Base-by-base conservation (phyloP, 2,888 invertebrate species). In the Microctonus brassicae region DNA sequence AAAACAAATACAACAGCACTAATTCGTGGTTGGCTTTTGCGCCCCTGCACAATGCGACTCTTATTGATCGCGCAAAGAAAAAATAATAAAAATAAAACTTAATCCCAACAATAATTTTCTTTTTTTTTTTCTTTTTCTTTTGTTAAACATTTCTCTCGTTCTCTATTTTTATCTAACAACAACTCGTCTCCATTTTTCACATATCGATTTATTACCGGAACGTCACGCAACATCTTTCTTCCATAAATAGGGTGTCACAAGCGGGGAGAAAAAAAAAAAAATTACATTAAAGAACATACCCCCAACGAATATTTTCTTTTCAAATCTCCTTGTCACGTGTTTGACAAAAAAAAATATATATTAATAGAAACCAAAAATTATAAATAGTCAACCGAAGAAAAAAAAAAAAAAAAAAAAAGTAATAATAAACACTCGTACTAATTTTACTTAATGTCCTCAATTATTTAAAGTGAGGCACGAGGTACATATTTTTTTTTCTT, bases 1-100 rank as follows among this genome's bases (percentile, higher is more conserved):
- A 83, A 47, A 17, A 47, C 47, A 47, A 85, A 82, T 81, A 83
- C 78, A 84, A 81, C 77, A 83, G 79, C 81, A 80, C 76, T 47
- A 7, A 47, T n/a, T 47, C 17, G 47, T 47, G 17, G 47, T 58
- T 81, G 82, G 70, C 69, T 73, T 71, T 78, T 77, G 79, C 73
- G 75, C 75, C 76, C 26, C 61, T 29, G 13, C 52, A 39, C n/a
- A n/a, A 68, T n/a, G 61, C 34, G 24, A 33, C 47, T 6, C 17
- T 13, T 68, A 53, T 65, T 17, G 33, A 58, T 58, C 58, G 17
- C 9, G 17, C 6, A 4, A 4, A 47, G 7, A 47, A 4, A 4
- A 17, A 42, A 42, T n/a, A 42, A 42, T 2, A 42, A n/a, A 42
- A n/a, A n/a, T 47, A 47, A 47, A 47, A 47, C 58, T 26, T 26